Percentiles rank a stretch among this genome's conserved stretches.
Conservation (phyloP, 2,797 vertebrate genomes). For the Hypotaenidia okinawae region DNA sequence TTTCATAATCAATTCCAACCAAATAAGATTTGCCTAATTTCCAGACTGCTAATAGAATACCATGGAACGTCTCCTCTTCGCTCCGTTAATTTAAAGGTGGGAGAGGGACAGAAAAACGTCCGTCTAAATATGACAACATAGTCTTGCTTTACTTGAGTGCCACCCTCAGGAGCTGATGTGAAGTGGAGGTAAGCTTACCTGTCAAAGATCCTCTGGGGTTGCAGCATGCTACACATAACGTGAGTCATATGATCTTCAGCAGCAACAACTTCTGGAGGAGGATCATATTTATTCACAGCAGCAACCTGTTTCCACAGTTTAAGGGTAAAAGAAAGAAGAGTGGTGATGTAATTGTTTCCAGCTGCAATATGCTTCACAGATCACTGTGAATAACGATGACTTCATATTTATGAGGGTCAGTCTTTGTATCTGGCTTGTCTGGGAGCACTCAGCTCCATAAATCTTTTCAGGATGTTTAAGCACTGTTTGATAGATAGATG, state of each 20-base stretch:
- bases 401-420: background rate
- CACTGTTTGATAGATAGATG: background rate
- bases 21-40: conserved; percentile 5
- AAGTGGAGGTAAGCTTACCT: conserved; percentile 78
- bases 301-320: conserved; percentile 80
- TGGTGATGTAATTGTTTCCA: background rate
- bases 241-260: conserved; percentile 88
- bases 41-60: background rate
- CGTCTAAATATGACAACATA: background rate
- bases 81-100: background rate
- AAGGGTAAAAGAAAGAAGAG: background rate
- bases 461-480: background rate
- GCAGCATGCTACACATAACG: conserved; percentile 80
- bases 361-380: background rate
- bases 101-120: background rate
- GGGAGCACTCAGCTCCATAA: background rate
- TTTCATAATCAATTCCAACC: background rate
- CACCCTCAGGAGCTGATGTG: background rate
- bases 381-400: background rate
- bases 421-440: background rate
- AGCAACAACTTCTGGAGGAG: conserved; percentile 88
- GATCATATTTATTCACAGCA: conserved; percentile 86
- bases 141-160: background rate
- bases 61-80: background rate
- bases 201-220: conserved; percentile 88